Evolutionary conservation across 2,113 vertebrate genomes (phyloP).

Genomic region (Ahaetulla prasina): DNA sequence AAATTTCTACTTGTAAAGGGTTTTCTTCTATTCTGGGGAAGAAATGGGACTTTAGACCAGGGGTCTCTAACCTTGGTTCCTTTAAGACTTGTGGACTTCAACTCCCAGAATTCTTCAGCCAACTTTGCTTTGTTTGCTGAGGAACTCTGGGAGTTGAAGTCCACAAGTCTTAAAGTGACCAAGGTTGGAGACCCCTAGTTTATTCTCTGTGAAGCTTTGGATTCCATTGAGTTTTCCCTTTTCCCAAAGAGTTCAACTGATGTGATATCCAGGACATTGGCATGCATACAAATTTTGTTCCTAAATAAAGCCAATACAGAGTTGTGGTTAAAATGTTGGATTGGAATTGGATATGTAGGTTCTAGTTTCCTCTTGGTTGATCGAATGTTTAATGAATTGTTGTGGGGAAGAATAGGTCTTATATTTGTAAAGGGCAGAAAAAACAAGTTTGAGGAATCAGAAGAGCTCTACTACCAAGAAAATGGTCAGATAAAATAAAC

Average conservation of each 20-base stretch:
- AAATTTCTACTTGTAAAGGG: neutral
- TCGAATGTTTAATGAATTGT: neutral
- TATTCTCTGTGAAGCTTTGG: neutral
- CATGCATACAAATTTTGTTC: neutral
- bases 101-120: no score
- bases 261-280: neutral
- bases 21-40: neutral
- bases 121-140: no score
- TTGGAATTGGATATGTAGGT: neutral
- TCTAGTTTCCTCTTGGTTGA: neutral
- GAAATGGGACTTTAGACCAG: neutral
- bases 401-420: neutral
- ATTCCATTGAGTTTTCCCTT: neutral
- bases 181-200: neutral
- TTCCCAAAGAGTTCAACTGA: neutral
- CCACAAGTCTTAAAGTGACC: no score
- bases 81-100: no score
- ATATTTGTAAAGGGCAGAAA: neutral
- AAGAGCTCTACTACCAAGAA: neutral
- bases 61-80: no score
- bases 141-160: no score
- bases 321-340: neutral
- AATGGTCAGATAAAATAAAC: neutral
- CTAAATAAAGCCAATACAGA: neutral
- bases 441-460: neutral